phyloP scores from a whole-genome alignment of 2,797 vertebrate species.

The Oreortyx pictus region DNA sequence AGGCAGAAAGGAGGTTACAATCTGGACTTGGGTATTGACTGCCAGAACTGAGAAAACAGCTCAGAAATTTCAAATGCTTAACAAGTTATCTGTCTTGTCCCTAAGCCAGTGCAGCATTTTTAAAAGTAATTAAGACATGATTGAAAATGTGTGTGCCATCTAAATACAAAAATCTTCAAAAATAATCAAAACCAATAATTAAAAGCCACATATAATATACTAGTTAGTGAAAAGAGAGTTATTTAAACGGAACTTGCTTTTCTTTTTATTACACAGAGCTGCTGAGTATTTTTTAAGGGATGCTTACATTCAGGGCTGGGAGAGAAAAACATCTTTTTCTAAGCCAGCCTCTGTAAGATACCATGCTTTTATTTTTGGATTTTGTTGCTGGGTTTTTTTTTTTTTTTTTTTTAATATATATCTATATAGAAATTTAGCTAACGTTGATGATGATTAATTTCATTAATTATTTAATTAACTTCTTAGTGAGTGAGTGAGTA shows the following conservation, averaged over 20 bases:
- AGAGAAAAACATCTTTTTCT: conserved; percentile 47
- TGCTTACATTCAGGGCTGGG: conserved; percentile 15
- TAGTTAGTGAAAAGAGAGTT: conserved; percentile 66
- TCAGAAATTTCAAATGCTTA: conserved; percentile 99
- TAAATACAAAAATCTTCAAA: conserved; percentile 84
- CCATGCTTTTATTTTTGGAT: background rate
- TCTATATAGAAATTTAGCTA: conserved; percentile 41
- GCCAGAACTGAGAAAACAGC: conserved; percentile 95
- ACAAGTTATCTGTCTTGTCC: conserved; percentile 99
- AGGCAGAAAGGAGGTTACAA: conserved; percentile 99
- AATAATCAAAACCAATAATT: conserved; percentile 84
- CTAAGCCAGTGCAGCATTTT: conserved; percentile 93
- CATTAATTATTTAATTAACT: conserved; percentile 74
- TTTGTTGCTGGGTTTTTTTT: background rate
- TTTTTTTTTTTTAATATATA: background rate
- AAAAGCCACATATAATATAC: conserved; percentile 79
- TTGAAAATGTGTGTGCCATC: conserved; percentile 91
- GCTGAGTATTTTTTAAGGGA: background rate
- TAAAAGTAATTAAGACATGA: conserved; percentile 99
- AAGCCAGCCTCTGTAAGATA: background rate
- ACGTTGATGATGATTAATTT: conserved; percentile 33
- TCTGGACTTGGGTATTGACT: conserved; percentile 95
- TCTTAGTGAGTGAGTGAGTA: conserved; percentile 22
- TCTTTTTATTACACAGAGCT: conserved; percentile 24
- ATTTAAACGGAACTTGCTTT: conserved; percentile 72